A percentile compares a stretch with the other conserved stretches of the same genome.
These are phyloP conservation scores for Baryphthengus martii DNA, from an alignment of 2,113 vertebrate genomes.

Conservation along the genomic window DNA sequence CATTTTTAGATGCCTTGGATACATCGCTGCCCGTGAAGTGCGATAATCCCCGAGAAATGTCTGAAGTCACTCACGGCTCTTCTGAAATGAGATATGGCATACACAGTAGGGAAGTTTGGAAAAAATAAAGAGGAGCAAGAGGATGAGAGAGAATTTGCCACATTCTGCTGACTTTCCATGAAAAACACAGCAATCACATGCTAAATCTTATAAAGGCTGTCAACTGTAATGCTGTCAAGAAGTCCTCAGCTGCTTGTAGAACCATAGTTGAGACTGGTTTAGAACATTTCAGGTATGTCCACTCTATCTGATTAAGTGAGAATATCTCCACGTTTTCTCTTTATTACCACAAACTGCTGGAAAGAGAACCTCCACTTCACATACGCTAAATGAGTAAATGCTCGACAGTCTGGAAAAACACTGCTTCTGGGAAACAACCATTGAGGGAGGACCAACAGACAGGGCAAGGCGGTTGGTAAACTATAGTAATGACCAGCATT, in stretches of 20 bases:
- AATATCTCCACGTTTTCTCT: neutral
- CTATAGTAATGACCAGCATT: neutral
- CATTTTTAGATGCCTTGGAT: neutral
- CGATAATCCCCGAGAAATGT: slow-evolving; percentile 37
- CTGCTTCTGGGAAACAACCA: neutral
- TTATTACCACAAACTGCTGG: neutral
- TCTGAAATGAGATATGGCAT: neutral
- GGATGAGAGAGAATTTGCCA: neutral
- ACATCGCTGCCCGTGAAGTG: neutral
- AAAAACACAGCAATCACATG: neutral
- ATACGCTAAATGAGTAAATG: neutral
- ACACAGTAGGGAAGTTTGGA: neutral
- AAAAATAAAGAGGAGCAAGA: neutral
- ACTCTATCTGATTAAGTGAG: neutral
- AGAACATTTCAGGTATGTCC: neutral
- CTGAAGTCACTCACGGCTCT: slow-evolving; percentile 25
- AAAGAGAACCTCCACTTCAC: neutral
- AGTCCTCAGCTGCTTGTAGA: neutral
- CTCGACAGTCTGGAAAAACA: neutral
- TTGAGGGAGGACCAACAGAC: neutral
- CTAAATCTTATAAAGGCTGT: neutral
- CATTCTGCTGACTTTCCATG: neutral
- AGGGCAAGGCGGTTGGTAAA: neutral
- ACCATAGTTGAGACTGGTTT: neutral
- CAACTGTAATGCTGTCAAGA: neutral